phyloP scores from a whole-genome alignment of 2,888 invertebrate genomes.

The Xestia ashworthii region DNA sequence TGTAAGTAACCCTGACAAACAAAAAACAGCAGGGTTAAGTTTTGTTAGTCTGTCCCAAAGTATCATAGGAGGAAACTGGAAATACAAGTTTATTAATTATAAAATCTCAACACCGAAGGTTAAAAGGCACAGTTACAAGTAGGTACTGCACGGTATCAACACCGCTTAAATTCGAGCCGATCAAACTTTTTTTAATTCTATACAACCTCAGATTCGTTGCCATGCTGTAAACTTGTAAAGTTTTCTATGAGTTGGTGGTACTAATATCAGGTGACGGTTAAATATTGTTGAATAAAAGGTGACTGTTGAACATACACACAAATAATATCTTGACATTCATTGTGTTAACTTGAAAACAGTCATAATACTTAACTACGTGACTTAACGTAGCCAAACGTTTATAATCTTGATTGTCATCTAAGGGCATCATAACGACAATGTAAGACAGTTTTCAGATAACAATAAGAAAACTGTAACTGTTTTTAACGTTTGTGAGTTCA shows the following conservation, averaged over 20 bases:
- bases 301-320: too few species aligned
- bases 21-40: neutral
- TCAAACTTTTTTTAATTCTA: neutral
- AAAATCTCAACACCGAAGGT: conserved; percentile 6
- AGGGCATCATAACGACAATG: neutral
- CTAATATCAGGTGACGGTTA: too few species aligned
- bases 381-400: neutral
- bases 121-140: neutral
- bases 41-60: neutral
- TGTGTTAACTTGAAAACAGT: too few species aligned
- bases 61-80: conserved; percentile 16
- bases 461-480: neutral
- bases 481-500: neutral
- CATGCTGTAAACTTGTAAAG: too few species aligned
- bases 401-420: conserved; percentile 24
- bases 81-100: neutral
- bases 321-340: too few species aligned
- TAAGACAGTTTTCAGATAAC: neutral
- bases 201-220: too few species aligned
- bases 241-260: too few species aligned
- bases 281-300: too few species aligned
- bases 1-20: neutral
- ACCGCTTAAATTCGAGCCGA: neutral
- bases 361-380: too few species aligned
- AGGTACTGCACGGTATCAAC: neutral